Conservation (phyloP, 2,888 invertebrate species). For the Bombyx huttoni region DNA sequence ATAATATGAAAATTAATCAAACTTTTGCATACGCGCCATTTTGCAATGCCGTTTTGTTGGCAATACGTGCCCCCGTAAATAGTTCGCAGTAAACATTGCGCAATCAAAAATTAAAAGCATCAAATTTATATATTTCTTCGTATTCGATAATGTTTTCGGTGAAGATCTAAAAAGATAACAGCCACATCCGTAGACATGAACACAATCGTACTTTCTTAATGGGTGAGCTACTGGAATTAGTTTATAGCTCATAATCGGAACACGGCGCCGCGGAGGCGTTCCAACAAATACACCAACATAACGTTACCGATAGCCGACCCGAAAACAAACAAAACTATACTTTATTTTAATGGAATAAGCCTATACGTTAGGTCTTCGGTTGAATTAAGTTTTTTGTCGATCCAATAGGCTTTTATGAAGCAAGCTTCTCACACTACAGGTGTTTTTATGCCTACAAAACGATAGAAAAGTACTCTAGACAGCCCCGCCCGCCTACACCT, state of each 20-base stretch:
- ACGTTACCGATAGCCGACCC: constrained; percentile 5
- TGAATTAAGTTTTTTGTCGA: neutral
- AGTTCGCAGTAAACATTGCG: neutral
- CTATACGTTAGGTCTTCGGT: neutral
- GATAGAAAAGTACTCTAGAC: constrained; percentile 29
- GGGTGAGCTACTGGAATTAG: constrained; percentile 64
- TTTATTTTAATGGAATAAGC: constrained; percentile 13
- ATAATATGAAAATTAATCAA: no score
- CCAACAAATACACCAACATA: constrained; percentile 26
- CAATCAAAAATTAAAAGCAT: neutral
- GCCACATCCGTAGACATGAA: neutral
- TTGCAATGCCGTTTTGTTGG: no score
- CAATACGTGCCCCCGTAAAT: neutral
- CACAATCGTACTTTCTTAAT: constrained; percentile 44
- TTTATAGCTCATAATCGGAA: constrained; percentile 63
- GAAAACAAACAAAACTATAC: constrained; percentile 7
- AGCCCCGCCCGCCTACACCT: constrained; percentile 48
- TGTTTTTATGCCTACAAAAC: constrained; percentile 43
- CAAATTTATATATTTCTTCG: neutral
- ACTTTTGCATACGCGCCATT: no score
- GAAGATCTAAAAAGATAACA: neutral
- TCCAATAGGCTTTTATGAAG: constrained; percentile 18
- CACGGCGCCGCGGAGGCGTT: constrained; percentile 60
- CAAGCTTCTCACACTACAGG: constrained; percentile 57
- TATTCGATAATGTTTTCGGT: neutral